Conservation (phyloP, 2,888 invertebrate genomes). For the Tromatobia lineatoria region DNA sequence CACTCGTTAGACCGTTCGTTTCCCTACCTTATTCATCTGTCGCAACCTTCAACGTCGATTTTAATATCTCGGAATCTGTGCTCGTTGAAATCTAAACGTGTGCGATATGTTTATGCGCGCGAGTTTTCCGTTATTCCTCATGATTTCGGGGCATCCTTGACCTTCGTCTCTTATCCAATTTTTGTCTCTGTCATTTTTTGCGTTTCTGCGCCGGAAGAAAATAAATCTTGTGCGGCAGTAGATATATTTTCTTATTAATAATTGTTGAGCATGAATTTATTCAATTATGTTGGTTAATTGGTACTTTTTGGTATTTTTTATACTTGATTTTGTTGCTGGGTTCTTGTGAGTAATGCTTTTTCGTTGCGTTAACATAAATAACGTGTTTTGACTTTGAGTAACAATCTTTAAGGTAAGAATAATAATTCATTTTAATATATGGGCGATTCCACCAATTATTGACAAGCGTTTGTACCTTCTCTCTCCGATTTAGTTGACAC, state of each 20-base stretch:
- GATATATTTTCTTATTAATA: background rate
- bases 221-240: background rate
- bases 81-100: background rate
- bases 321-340: background rate
- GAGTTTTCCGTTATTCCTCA: background rate
- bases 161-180: background rate
- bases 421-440: too few relatives aligned
- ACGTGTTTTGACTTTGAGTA: background rate
- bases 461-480: too few relatives aligned
- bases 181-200: background rate
- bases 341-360: background rate
- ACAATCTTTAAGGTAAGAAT: too few relatives aligned
- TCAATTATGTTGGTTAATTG: background rate
- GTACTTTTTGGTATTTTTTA: background rate
- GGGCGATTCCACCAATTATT: too few relatives aligned
- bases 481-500: too few relatives aligned
- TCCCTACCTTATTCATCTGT: slow-evolving; percentile 6
- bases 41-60: background rate
- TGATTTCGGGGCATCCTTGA: background rate
- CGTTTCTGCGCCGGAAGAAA: background rate
- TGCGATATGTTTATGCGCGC: background rate
- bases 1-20: slow-evolving; percentile 10
- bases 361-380: background rate
- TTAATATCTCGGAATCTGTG: slow-evolving; percentile 5
- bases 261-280: background rate